These are phyloP conservation scores for Porites lobata DNA, from an alignment of 92 coral and sea anemone species.

Conservation along the genomic window DNA sequence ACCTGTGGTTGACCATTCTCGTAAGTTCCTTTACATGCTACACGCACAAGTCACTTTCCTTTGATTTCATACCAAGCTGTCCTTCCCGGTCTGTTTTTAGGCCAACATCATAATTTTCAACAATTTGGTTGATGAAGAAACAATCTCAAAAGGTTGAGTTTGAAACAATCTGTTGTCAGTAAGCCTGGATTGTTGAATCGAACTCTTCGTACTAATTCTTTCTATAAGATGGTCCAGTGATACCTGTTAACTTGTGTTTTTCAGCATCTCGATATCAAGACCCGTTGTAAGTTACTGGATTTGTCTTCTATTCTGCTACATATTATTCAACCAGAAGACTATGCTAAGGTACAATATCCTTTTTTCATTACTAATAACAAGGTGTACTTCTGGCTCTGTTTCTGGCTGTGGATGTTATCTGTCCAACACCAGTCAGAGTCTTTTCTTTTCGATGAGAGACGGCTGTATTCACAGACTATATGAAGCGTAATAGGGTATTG, in stretches of 20 bases:
- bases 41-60: no score
- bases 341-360: slow-evolving; percentile 68
- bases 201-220: background rate
- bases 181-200: background rate
- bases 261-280: slow-evolving; percentile 4
- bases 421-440: background rate
- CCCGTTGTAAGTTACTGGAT: slow-evolving; percentile 69
- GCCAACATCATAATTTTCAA: no score
- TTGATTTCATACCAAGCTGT: no score
- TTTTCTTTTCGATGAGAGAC: no score
- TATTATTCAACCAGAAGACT: slow-evolving; percentile 75
- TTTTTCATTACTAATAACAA: background rate
- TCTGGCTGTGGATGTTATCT: background rate
- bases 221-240: background rate
- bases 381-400: background rate
- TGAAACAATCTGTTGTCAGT: background rate
- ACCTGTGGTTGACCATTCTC: no score
- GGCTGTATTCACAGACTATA: no score
- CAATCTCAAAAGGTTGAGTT: no score
- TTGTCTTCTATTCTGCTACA: slow-evolving; percentile 71
- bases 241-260: background rate
- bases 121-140: background rate
- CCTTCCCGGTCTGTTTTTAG: no score
- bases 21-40: no score
- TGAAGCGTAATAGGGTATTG: no score